Evolutionary conservation across 1,140 invertebrate genomes (phyloP).

Genomic region (Lucilia cuprina): DNA sequence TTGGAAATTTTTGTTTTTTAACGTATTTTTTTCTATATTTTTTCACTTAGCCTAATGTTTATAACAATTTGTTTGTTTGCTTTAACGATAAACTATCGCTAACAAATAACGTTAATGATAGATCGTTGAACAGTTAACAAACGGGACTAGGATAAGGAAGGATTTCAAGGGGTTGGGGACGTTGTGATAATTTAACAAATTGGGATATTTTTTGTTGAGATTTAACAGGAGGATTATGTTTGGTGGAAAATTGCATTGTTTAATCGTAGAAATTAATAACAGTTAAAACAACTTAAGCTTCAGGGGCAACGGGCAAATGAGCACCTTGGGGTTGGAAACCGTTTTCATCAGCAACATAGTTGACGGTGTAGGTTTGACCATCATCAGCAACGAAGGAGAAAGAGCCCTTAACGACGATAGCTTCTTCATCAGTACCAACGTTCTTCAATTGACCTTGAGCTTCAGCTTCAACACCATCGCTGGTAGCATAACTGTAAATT

Average conservation of each 20-base stretch:
- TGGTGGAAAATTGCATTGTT: background rate
- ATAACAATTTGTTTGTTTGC: slow-evolving; percentile 22
- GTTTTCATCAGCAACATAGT: slow-evolving; percentile 79
- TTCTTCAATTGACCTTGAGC: slow-evolving; percentile 70
- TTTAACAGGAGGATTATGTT: background rate
- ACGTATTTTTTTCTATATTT: slow-evolving; percentile 1
- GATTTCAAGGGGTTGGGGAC: background rate
- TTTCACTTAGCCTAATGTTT: slow-evolving; percentile 1
- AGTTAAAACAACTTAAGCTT: slow-evolving; percentile 38
- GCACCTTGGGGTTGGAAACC: slow-evolving; percentile 73
- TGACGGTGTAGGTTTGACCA: slow-evolving; percentile 72
- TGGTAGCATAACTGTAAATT: slow-evolving; percentile 64
- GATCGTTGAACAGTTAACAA: background rate
- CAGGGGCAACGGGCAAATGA: slow-evolving; percentile 66
- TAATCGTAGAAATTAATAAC: background rate
- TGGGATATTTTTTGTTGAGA: slow-evolving; percentile 8
- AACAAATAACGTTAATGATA: slow-evolving; percentile 9
- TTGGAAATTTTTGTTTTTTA: background rate
- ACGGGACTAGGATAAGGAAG: slow-evolving; percentile 28
- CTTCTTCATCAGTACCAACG: slow-evolving; percentile 63
- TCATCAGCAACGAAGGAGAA: slow-evolving; percentile 71
- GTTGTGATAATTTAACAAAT: background rate
- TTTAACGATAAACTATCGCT: background rate
- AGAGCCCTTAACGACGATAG: slow-evolving; percentile 68
- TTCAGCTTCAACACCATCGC: slow-evolving; percentile 69